Conservation (phyloP, 2,888 invertebrate species). For the Diploptera punctata region DNA sequence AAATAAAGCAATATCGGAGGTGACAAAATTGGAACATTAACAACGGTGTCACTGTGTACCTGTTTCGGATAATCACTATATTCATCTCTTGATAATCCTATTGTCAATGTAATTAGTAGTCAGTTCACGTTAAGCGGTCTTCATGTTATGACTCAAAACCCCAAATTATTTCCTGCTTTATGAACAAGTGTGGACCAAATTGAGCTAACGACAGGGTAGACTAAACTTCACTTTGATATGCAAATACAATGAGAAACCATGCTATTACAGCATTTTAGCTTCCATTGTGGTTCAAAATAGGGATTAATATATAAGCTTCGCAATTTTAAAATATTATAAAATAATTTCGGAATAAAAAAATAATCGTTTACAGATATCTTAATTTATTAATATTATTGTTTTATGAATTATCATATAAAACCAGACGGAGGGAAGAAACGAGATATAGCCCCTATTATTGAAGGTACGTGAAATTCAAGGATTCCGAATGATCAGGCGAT, state of each 20-base stretch:
- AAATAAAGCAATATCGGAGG: no score
- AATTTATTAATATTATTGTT: no score
- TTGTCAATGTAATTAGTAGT: slow-evolving; percentile 1
- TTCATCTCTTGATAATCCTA: slow-evolving; percentile 5
- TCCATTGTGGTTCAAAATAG: no score
- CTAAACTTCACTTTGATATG: slow-evolving; percentile 8
- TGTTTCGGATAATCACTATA: slow-evolving; percentile 14
- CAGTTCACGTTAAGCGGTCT: background rate
- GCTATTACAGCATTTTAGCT: background rate
- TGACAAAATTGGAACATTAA: background rate
- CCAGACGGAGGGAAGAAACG: no score
- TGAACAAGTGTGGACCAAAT: background rate
- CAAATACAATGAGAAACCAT: background rate
- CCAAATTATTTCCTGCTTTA: background rate
- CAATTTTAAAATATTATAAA: no score
- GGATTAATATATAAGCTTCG: no score
- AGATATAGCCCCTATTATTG: no score
- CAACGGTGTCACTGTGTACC: background rate
- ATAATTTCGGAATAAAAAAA: no score
- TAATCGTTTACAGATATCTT: no score
- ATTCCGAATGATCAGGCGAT: no score
- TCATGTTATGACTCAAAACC: background rate
- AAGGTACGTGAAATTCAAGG: no score
- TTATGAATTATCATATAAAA: no score
- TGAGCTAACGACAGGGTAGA: background rate